Conservation (phyloP, 2,113 vertebrate genomes). For the Cochlearius cochlearius region DNA sequence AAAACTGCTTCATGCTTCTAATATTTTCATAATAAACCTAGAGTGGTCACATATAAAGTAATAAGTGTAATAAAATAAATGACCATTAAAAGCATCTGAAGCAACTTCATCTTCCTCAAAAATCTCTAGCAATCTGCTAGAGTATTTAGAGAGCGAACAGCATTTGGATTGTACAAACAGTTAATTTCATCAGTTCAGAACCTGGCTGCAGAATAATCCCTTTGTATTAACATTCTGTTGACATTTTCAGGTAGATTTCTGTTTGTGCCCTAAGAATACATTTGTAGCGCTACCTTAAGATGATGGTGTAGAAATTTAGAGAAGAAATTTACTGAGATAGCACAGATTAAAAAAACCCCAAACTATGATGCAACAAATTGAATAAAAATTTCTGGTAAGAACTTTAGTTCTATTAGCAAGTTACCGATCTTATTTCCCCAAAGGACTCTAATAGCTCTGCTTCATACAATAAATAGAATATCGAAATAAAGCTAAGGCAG, state of each 20-base stretch:
- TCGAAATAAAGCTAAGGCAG: not conserved
- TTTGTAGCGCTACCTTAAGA: not conserved
- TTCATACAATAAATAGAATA: not conserved
- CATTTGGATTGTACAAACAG: not conserved
- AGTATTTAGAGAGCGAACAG: not conserved
- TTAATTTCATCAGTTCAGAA: not conserved
- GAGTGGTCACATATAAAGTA: not conserved
- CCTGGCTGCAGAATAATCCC: not conserved
- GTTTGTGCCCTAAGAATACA: not conserved
- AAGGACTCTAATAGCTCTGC: not conserved
- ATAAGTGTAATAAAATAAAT: not conserved
- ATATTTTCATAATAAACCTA: not conserved
- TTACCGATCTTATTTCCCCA: not conserved
- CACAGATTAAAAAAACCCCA: not conserved
- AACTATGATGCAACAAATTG: not conserved
- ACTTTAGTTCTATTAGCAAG: not conserved
- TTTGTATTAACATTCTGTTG: not conserved
- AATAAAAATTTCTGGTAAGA: not conserved
- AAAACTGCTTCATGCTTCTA: not conserved
- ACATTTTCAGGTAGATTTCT: constrained; percentile 18
- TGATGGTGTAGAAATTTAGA: not conserved
- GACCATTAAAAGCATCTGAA: not conserved
- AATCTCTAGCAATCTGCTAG: not conserved
- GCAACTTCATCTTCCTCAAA: not conserved
- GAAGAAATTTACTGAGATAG: not conserved